Percentiles rank a stretch among this genome's conserved stretches.
phyloP scores from a whole-genome alignment of 2,113 vertebrate species.

The Micromys minutus region DNA sequence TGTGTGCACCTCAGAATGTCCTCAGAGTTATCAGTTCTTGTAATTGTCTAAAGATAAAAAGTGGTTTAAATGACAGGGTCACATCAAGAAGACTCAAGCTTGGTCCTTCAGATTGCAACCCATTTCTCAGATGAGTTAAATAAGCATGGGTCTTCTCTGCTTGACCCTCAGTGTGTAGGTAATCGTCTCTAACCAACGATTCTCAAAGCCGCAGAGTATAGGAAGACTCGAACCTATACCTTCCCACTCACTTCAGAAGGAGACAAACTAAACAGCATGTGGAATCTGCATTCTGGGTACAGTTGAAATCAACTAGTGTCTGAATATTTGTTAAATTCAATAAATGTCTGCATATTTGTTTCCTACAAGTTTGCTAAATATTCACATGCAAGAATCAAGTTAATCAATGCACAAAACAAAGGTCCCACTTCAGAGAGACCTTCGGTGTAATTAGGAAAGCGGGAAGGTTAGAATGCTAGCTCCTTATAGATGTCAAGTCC shows the following conservation, averaged over 20 bases:
- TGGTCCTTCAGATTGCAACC: background rate
- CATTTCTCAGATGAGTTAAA: constrained; percentile 56
- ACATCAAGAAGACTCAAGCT: background rate
- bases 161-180: constrained; percentile 11
- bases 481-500: background rate
- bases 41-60: constrained; percentile 17
- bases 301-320: constrained; percentile 58
- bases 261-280: constrained; percentile 16
- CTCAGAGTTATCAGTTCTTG: background rate
- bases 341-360: constrained; percentile 61
- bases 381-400: constrained; percentile 57
- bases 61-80: constrained; percentile 23
- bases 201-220: background rate
- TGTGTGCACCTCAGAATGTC: background rate
- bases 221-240: background rate
- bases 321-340: constrained; percentile 66
- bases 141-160: background rate
- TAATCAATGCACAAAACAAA: constrained; percentile 79
- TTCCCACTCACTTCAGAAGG: background rate
- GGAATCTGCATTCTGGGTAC: constrained; percentile 45
- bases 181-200: background rate
- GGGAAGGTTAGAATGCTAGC: constrained; percentile 6
- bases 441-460: constrained; percentile 36
- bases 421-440: constrained; percentile 67
- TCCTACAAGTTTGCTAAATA: constrained; percentile 51